Evolutionary conservation across 1,140 invertebrate genomes (phyloP).

Genomic region (Gerris buenoi): DNA sequence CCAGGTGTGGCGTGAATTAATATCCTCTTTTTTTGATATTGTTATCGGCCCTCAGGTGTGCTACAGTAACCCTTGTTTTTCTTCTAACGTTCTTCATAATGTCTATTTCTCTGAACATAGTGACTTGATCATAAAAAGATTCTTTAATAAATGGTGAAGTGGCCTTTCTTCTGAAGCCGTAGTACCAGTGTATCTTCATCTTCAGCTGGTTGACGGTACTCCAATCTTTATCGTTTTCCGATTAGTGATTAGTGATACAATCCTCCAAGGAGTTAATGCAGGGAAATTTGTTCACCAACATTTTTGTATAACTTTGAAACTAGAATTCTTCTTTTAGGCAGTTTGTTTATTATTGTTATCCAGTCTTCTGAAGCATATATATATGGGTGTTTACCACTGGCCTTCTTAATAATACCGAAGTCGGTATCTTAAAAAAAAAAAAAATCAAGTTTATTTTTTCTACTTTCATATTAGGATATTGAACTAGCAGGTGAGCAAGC

Average conservation of each 20-base stretch:
- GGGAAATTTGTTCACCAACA: constrained; percentile 10
- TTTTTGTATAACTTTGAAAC: constrained; percentile 10
- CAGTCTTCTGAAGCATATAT: constrained; percentile 12
- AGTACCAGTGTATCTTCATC: constrained; percentile 18
- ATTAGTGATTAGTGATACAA: constrained; percentile 12
- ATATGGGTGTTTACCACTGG: constrained; percentile 4
- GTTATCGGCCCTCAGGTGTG: constrained; percentile 19
- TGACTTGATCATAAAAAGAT: constrained; percentile 12
- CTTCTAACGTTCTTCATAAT: constrained; percentile 19
- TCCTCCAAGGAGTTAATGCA: constrained; percentile 9
- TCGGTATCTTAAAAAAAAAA: constrained; percentile 21
- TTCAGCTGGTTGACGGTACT: constrained; percentile 12
- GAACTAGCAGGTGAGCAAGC: constrained; percentile 19
- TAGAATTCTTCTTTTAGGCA: constrained; percentile 11
- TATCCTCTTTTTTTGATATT: constrained; percentile 14
- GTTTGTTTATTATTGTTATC: constrained; percentile 10
- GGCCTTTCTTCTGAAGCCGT: constrained; percentile 9
- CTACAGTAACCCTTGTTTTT: constrained; percentile 19
- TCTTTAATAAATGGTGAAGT: constrained; percentile 13
- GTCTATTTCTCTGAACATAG: constrained; percentile 20
- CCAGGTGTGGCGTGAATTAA: background rate
- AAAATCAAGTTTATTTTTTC: constrained; percentile 23
- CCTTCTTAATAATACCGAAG: constrained; percentile 16
- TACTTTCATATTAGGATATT: constrained; percentile 17
- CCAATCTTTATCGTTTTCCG: constrained; percentile 5